Base-by-base conservation (phyloP, 2,113 vertebrate genomes). In the Tachysurus vachellii region DNA sequence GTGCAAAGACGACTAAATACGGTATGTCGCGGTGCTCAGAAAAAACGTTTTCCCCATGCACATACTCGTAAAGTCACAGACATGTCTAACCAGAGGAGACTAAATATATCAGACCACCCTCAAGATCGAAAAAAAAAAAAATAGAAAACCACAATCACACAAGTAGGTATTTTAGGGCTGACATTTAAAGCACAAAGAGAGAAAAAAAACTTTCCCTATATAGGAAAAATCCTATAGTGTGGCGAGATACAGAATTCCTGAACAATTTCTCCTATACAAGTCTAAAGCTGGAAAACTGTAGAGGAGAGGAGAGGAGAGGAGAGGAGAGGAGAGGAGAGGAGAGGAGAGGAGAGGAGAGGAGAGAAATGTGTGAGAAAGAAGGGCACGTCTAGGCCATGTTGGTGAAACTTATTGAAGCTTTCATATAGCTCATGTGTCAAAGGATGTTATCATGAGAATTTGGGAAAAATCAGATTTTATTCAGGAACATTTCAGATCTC, bases 41-140 rank as follows among this genome's bases (percentile, higher is more conserved):
- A 36, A 42, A 80, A 36, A 42, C 0, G 0, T 17, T 80, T 36
- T 42, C n/a, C 56, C 79, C 12, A 81, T 23, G 56, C 2, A 0
- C 19, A 44, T 5, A 7, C 75, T 77, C 26, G 8, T 56, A 61
- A 81, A 81, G 17, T 57, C 28, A 36, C 28, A 80, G 79, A 81
- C 56, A 44, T 81, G 4, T 44, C 57, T 26, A 81, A 21, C 31
- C 79, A 26, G 31, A 81, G 17, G 36, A 1, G 21, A 44, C 31
- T 44, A 44, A 81, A 81, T 61, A 81, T 81, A 81, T 81, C 56
- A 23, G 56, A 36, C 79, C 79, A 81, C 79, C 56, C 54, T 14
- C 2, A 5, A 26, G 31, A 1, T 80, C 1, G 17, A 4, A 17
- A 3, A 12, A 42, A 59, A 57, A 57, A 57, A 53, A 31, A 16